A percentile compares a stretch with the other conserved stretches of the same genome.
Conservation (phyloP, 2,888 invertebrate genomes). For the Epistrophe grossulariae region DNA sequence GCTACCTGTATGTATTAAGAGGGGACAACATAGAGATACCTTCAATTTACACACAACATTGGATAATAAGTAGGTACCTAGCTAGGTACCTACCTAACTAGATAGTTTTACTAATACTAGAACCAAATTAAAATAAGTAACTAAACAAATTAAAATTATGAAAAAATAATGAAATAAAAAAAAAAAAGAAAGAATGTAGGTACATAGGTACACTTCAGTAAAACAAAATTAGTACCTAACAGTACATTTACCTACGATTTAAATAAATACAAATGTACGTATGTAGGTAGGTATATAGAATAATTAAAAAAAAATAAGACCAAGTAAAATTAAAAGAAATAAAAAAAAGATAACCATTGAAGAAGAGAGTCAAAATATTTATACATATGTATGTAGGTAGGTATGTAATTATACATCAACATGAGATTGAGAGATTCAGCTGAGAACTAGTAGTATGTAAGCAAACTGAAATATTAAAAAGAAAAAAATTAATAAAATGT, state of each 20-base stretch:
- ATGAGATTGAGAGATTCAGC: constrained; percentile 28
- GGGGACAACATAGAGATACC: too few species aligned
- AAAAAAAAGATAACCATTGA: constrained; percentile 37
- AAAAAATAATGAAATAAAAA: background rate
- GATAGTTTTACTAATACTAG: too few species aligned
- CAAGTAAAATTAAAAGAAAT: background rate
- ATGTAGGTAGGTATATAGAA: too few species aligned
- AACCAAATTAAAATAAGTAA: too few species aligned
- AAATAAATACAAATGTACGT: background rate
- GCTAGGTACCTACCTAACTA: too few species aligned
- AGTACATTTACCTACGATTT: background rate
- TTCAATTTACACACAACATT: too few species aligned
- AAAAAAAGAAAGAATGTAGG: too few species aligned
- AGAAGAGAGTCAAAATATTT: constrained; percentile 8
- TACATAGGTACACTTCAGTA: background rate
- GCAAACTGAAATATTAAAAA: constrained; percentile 33
- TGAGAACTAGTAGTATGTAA: constrained; percentile 33
- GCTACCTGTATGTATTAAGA: too few species aligned
- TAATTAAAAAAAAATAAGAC: background rate
- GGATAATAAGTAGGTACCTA: too few species aligned
- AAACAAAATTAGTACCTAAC: background rate
- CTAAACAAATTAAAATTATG: too few species aligned
- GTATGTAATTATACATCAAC: background rate
- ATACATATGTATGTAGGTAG: background rate
- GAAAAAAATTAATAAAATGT: constrained; percentile 39